Conservation (phyloP, 1,140 invertebrate genomes). For the Euborellia annulipes region DNA sequence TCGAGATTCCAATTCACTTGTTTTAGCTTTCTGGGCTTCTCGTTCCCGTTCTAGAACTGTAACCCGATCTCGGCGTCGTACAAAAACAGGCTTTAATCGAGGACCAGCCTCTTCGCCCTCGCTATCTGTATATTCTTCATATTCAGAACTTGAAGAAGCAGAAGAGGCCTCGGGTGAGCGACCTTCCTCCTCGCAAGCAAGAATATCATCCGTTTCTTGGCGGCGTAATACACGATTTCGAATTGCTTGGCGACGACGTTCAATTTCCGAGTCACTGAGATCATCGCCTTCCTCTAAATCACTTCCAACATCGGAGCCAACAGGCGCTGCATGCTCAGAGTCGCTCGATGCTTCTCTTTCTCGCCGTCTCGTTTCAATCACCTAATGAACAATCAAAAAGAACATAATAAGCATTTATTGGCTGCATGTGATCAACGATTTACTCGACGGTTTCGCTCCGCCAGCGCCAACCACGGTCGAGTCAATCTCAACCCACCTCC, state of each 20-base stretch:
- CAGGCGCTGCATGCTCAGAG: constrained; percentile 25
- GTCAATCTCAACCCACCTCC: too few relatives aligned
- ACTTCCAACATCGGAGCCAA: constrained; percentile 37
- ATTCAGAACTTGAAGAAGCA: constrained; percentile 58
- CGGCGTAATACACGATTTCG: constrained; percentile 50
- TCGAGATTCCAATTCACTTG: constrained; percentile 60
- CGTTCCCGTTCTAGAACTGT: constrained; percentile 90
- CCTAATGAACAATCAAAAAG: too few relatives aligned
- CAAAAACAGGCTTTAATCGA: constrained; percentile 91
- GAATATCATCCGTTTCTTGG: constrained; percentile 39
- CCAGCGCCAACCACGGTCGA: too few relatives aligned
- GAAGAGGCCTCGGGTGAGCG: constrained; percentile 41
- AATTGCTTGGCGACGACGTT: constrained; percentile 53
- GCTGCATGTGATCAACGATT: too few relatives aligned
- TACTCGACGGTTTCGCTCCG: too few relatives aligned
- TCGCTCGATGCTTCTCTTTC: constrained; percentile 18
- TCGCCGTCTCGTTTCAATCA: constrained; percentile 26
- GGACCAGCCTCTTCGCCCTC: constrained; percentile 59
- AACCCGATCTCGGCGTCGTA: constrained; percentile 83
- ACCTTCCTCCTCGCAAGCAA: constrained; percentile 53
- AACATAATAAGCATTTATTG: too few relatives aligned
- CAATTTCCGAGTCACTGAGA: constrained; percentile 66
- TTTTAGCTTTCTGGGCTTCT: constrained; percentile 69
- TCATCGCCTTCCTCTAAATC: constrained; percentile 51
- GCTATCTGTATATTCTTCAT: constrained; percentile 69